Evolutionary conservation across 2,113 vertebrate genomes (phyloP).

Genomic region (Corythornis cristatus): DNA sequence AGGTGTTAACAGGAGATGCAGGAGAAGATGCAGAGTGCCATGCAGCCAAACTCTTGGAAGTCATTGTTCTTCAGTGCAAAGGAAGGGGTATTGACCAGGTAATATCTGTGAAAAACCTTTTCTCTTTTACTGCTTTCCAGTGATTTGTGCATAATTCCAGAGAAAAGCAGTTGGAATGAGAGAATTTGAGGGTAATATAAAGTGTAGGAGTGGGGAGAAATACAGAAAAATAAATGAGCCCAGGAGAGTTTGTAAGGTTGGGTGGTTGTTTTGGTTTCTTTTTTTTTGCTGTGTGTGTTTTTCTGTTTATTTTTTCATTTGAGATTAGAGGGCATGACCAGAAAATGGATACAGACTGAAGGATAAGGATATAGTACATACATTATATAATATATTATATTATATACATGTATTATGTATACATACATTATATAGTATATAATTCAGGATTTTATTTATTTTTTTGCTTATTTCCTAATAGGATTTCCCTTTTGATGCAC

Average conservation of each 20-base stretch:
- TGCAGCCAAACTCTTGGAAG: constrained; percentile 94
- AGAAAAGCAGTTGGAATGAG: neutral
- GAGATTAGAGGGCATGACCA: neutral
- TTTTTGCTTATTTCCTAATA: neutral
- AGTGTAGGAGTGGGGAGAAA: neutral
- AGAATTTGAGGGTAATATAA: neutral
- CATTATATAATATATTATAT: no score
- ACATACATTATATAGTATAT: no score
- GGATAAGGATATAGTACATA: neutral
- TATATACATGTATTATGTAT: no score
- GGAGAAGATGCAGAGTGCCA: constrained; percentile 96
- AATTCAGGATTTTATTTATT: neutral
- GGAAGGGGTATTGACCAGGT: constrained; percentile 97
- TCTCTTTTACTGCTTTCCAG: neutral
- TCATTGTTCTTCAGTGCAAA: constrained; percentile 94
- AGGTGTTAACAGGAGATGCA: constrained; percentile 91
- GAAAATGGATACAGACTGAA: neutral
- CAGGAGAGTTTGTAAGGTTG: neutral
- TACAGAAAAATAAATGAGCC: neutral
- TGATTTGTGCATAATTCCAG: neutral
- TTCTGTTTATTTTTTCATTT: neutral
- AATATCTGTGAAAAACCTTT: neutral
- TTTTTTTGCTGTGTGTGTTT: neutral
- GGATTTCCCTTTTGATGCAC: neutral
- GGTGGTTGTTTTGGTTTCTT: no score